Evolutionary conservation across 2,113 vertebrate species (phyloP), one percentile per base, ranked within the genome.

Genomic region (Ovis canadensis): DNA sequence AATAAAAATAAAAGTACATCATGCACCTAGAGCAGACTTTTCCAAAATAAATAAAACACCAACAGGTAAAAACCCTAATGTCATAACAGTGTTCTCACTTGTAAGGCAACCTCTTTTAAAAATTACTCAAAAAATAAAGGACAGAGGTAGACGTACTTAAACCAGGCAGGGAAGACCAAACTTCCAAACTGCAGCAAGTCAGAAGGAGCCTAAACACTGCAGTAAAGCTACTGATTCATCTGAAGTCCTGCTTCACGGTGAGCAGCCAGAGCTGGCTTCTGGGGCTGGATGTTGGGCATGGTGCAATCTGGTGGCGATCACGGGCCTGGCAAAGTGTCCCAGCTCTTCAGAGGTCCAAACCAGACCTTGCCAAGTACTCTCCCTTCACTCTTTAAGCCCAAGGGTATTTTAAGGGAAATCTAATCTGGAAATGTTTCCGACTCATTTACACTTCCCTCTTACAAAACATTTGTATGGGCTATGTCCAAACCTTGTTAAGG

Each of bases 371-470:
- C 87, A 97, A 98, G 50, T 67, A 92, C 77, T 94, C 93, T 94
- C 83, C 96, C 95, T 62, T 97, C 71, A n/a, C 59, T 98, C 90
- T 94, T 83, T n/a, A 88, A 97, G 67, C 92, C 90, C 64, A 80
- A 43, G 92, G 33, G 91, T 82, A 89, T 90, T 96, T 97, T 88
- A 93, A 94, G 91, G 95, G 93, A 96, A 97, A 97, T 96, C 84
- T 97, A 95, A 97, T 88, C 86, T 96, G 81, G 94, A 98, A 96
- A 86, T 2, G 9, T 88, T 96, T 94, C 95, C 81, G 16, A 97
- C 43, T 97, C 95, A 96, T 96, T 96, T 96, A 97, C 57, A 91
- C 74, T 93, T 96, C 57, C 94, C 83, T 96, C 80, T 97, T 96
- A 78, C 59, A 97, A 98, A 98, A 97, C 93, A 96, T 84, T 91